Base-by-base conservation (phyloP, 2,797 vertebrate species). In the Margarornis squamiger region DNA sequence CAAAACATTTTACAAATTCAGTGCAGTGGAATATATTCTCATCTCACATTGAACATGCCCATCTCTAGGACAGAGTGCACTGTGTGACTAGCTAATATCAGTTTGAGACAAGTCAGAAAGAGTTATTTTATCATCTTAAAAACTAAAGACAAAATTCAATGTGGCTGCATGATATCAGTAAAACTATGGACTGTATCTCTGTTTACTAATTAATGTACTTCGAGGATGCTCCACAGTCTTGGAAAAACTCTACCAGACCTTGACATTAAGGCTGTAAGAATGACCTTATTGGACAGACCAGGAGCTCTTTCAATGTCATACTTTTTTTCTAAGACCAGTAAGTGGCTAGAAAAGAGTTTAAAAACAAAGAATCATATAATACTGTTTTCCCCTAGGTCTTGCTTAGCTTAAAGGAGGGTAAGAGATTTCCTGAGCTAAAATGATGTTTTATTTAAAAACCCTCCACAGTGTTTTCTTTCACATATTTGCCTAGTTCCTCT, bases 1-100 rank as follows among this genome's bases (percentile, higher is more conserved):
- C 36, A 73, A 84, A 95, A 86, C 58, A 29, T 90, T 92, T 90
- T 84, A 88, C 48, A 92, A 86, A 86, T 91, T 91, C 92, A 93
- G 93, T 90, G 68, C 48, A 75, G 43, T 55, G 36, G 39, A 80
- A 61, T 91, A 86, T 71, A 61, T 70, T 67, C 17, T 52, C 36
- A 72, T 34, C 32, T 32, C n/a, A 46, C 10, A 21, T 22, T 23
- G 61, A 68, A 90, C 30, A 36, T 0, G 2, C 32, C 6, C 39
- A 39, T 32, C 48, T 89, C n/a, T 43, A 80, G 73, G 75, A 62
- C 19, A 52, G 51, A 72, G 29, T 32, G 61, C 30, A 43, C 16
- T 62, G 10, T 36, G 10, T 58, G 45, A 86, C n/a, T 38, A 71
- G 26, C 6, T 82, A 74, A 48, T 43, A 51, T 3, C 20, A 45